Conservation (phyloP, 1,140 invertebrate species). For the Caenorhabditis briggsae region DNA sequence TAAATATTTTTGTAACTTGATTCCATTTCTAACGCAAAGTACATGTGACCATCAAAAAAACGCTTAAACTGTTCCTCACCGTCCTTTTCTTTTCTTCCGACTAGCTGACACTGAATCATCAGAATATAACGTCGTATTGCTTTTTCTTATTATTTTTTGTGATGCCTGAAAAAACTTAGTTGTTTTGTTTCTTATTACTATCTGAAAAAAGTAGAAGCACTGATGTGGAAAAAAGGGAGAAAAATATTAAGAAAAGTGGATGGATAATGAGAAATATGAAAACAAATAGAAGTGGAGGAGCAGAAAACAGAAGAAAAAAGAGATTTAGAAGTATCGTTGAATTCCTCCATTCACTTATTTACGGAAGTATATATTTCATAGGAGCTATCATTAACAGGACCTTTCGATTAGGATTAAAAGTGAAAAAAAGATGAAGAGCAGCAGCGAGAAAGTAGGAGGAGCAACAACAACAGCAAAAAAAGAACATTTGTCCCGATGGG, state of each 20-base stretch:
- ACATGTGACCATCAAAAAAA: too few relatives aligned
- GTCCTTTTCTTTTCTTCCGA: background rate
- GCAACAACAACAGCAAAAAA: background rate
- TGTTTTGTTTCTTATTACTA: background rate
- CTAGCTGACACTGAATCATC: slow-evolving; percentile 36
- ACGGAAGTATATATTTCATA: too few relatives aligned
- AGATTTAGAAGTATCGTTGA: background rate
- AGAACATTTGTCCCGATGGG: slow-evolving; percentile 53
- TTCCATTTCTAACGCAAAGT: too few relatives aligned
- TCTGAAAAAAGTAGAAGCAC: slow-evolving; percentile 20
- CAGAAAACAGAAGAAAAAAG: background rate
- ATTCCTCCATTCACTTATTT: too few relatives aligned
- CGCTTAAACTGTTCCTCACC: background rate
- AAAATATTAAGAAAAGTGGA: background rate
- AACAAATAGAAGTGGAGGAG: background rate
- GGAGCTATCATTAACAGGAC: background rate
- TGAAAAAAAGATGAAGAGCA: background rate
- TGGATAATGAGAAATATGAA: background rate
- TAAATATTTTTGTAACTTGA: too few relatives aligned
- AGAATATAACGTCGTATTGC: slow-evolving; percentile 1
- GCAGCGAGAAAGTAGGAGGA: background rate
- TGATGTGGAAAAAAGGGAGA: background rate
- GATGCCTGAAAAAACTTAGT: background rate
- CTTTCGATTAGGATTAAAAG: background rate
- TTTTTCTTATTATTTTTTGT: background rate